phyloP scores from a whole-genome alignment of 2,888 invertebrate genomes.

The Cataglyphis albicans region DNA sequence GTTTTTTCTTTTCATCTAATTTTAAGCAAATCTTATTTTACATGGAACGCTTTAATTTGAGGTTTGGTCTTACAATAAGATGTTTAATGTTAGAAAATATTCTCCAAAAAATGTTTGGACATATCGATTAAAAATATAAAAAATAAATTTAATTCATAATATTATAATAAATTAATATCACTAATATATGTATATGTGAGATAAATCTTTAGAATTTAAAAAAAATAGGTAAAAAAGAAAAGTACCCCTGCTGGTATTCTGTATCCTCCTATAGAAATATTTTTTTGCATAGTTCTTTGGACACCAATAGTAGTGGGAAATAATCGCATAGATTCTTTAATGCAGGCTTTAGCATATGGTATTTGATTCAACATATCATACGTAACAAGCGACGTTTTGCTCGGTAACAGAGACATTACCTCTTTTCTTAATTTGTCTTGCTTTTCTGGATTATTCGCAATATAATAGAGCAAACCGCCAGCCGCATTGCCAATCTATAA shows the following conservation, averaged over 20 bases:
- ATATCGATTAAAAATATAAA: not conserved
- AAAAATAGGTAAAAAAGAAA: not conserved
- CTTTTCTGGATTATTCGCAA: constrained; percentile 89
- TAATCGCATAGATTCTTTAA: constrained; percentile 90
- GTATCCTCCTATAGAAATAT: constrained; percentile 89
- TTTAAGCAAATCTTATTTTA: too few species aligned
- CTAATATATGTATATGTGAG: not conserved
- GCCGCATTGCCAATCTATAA: constrained; percentile 88
- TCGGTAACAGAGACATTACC: constrained; percentile 85
- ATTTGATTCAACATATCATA: constrained; percentile 86
- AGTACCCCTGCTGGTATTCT: constrained; percentile 88
- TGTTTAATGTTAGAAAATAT: not conserved
- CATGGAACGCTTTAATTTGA: too few species aligned
- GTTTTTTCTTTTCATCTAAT: too few species aligned
- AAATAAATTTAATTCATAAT: not conserved
- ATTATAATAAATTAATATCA: too few species aligned
- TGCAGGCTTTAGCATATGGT: constrained; percentile 90
- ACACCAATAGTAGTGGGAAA: constrained; percentile 88
- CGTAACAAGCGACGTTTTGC: constrained; percentile 84
- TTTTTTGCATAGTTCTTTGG: constrained; percentile 87
- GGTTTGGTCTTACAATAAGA: too few species aligned
- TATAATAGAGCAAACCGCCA: constrained; percentile 87
- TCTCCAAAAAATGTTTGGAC: not conserved
- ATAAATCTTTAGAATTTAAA: not conserved
- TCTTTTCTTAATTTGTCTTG: constrained; percentile 89